Evolutionary conservation across 1,140 invertebrate genomes (phyloP).

Genomic region (Atta colombica): DNA sequence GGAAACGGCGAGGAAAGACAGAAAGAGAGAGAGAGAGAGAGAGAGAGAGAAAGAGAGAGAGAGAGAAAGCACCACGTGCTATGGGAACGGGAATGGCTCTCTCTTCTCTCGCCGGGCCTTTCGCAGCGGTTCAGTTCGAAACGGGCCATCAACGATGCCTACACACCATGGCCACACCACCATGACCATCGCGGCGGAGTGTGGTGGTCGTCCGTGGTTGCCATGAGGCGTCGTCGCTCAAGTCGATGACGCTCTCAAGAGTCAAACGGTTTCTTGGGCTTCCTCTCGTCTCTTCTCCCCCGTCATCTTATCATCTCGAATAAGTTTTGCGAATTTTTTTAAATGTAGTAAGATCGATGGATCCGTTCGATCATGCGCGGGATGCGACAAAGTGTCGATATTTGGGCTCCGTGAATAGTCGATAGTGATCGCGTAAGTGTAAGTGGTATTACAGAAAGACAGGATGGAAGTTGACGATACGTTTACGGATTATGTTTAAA

Average conservation of each 20-base stretch:
- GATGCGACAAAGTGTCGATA: slow-evolving; percentile 21
- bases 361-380: slow-evolving; percentile 28
- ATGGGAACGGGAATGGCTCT: slow-evolving; percentile 84
- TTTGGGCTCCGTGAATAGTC: neutral
- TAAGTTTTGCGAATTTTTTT: neutral
- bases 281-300: neutral
- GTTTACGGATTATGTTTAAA: slow-evolving; percentile 43
- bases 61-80: slow-evolving; percentile 82
- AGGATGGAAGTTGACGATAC: slow-evolving; percentile 9
- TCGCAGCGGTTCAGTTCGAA: slow-evolving; percentile 81
- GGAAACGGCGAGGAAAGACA: slow-evolving; percentile 19
- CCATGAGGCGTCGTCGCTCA: slow-evolving; percentile 72
- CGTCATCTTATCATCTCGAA: neutral
- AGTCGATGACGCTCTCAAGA: slow-evolving; percentile 55
- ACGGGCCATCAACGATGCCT: slow-evolving; percentile 84
- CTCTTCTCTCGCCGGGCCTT: slow-evolving; percentile 74
- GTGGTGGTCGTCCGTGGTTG: slow-evolving; percentile 56
- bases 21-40: slow-evolving; percentile 61
- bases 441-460: neutral
- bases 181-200: slow-evolving; percentile 73
- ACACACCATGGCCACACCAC: slow-evolving; percentile 82
- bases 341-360: slow-evolving; percentile 27
- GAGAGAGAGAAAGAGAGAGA: slow-evolving; percentile 66
- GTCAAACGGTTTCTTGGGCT: slow-evolving; percentile 13
- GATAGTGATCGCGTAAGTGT: slow-evolving; percentile 29